A percentile compares a stretch with the other conserved stretches of the same genome.
phyloP scores from a whole-genome alignment of 1,140 invertebrate species.

The Tetranychus cinnabarinus region DNA sequence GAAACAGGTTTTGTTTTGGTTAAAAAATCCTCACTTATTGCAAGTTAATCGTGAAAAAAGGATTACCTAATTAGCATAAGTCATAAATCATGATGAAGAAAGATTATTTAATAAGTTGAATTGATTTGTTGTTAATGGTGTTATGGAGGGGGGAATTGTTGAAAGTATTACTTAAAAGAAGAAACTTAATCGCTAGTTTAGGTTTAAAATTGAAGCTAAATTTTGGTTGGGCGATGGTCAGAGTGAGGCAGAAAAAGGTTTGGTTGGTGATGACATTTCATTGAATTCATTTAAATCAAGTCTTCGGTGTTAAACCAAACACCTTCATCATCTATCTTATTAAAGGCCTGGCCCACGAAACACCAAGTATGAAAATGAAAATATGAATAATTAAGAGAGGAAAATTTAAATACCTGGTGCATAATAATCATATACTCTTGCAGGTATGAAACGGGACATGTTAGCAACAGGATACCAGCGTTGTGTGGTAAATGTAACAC shows the following conservation, averaged over 20 bases:
- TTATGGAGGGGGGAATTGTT: background rate
- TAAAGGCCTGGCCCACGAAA: too few relatives aligned
- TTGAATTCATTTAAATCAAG: too few relatives aligned
- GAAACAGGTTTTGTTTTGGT: background rate
- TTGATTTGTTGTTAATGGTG: background rate
- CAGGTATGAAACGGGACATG: slow-evolving; percentile 69
- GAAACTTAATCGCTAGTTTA: too few relatives aligned
- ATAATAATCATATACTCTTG: slow-evolving; percentile 85
- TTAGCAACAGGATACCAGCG: slow-evolving; percentile 89
- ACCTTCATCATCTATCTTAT: too few relatives aligned
- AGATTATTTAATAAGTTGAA: background rate
- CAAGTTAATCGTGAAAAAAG: slow-evolving; percentile 12
- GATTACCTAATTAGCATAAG: background rate
- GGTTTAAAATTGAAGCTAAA: too few relatives aligned
- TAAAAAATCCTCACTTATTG: background rate
- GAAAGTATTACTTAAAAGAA: too few relatives aligned
- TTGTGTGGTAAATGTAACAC: slow-evolving; percentile 73
- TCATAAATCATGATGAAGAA: background rate
- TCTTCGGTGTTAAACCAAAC: too few relatives aligned
- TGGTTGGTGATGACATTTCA: too few relatives aligned
- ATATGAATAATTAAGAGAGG: too few relatives aligned
- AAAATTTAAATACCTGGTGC: slow-evolving; percentile 43
- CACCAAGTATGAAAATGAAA: too few relatives aligned
- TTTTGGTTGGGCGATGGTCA: too few relatives aligned
- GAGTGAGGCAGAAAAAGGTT: too few relatives aligned